phyloP scores from a whole-genome alignment of 2,888 invertebrate genomes.

The Sarcophaga subvicina region DNA sequence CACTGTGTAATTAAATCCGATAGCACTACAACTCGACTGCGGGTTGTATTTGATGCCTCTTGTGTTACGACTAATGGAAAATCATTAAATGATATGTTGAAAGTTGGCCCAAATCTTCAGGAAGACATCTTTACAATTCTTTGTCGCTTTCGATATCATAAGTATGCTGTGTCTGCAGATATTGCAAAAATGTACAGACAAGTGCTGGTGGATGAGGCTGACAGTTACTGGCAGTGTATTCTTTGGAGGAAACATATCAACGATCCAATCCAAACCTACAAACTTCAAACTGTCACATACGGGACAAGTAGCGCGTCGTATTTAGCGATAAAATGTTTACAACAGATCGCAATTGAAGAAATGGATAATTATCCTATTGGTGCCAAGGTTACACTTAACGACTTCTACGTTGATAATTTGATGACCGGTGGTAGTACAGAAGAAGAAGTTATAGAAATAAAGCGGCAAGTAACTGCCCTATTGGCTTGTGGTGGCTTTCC shows the following conservation, averaged over 20 bases:
- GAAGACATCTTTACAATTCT: conserved; percentile 57
- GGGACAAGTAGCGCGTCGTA: conserved; percentile 66
- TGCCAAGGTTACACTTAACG: conserved; percentile 42
- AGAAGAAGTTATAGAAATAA: conserved; percentile 58
- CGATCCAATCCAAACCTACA: conserved; percentile 1
- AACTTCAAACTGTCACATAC: conserved; percentile 60
- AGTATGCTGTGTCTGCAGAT: conserved; percentile 61
- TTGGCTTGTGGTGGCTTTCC: conserved; percentile 47
- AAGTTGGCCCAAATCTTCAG: conserved; percentile 50
- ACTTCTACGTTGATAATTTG: conserved; percentile 70
- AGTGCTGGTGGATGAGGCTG: conserved; percentile 44
- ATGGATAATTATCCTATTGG: conserved; percentile 63
- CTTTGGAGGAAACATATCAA: conserved; percentile 45
- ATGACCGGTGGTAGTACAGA: conserved; percentile 59
- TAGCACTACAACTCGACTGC: conserved; percentile 11
- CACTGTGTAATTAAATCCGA: conserved; percentile 39
- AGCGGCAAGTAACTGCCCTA: conserved; percentile 49
- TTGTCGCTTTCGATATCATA: conserved; percentile 58
- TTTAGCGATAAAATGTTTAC: conserved; percentile 27
- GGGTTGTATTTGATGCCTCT: neutral
- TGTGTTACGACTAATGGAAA: conserved; percentile 44
- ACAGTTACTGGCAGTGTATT: conserved; percentile 64
- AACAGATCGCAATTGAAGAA: conserved; percentile 50
- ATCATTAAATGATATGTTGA: conserved; percentile 42
- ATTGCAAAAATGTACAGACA: conserved; percentile 69